Base-by-base conservation (phyloP, 92 coral and sea anemone species). In the Porites divaricata region DNA sequence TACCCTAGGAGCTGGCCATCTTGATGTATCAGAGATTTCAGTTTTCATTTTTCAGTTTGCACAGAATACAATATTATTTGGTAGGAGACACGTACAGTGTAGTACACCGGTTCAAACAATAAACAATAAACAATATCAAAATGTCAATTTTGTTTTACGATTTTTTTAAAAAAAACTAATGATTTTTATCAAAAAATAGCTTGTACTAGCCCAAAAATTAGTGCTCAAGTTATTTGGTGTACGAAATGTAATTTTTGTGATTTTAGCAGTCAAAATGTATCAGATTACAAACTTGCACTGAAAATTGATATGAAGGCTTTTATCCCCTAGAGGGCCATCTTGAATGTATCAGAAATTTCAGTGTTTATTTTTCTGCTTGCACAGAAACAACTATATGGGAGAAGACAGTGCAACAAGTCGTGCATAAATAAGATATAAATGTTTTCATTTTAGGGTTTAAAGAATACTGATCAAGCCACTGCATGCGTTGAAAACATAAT, bases 1-100 rank as follows among this genome's bases (percentile, higher is more conserved):
- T 75, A 25, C 62, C 66, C 73, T 72, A 63, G 5, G 45, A 65
- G 62, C 17, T 1, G 48, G 83, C 70, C 64, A 78, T 78, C 16
- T 78, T 78, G 62, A 25, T 69, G 23, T 41, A 48, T 77, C 64
- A n/a, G 23, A 49, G 25, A 23, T 35, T 35, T 22, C 9, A 15
- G 22, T 10, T 54, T 2, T 74, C n/a, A 20, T 10, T 54, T 52
- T 0, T 74, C 25, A 21, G 12, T 22, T 22, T 22, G 11, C 1
- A 35, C 45, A 35, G 45, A 35, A 35, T 35, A 35, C 45, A 50
- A 22, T 2, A 78, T 8, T 12, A 50, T 70, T 11, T 17, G 28
- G 14, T 69, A 19, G 1, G 15, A 26, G 51, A 35, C n/a, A 14
- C 19, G 9, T n/a, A n/a, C n/a, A n/a, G 35, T 21, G 6, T 1